phyloP scores from a whole-genome alignment of 2,113 vertebrate genomes.

The Serinus canaria region DNA sequence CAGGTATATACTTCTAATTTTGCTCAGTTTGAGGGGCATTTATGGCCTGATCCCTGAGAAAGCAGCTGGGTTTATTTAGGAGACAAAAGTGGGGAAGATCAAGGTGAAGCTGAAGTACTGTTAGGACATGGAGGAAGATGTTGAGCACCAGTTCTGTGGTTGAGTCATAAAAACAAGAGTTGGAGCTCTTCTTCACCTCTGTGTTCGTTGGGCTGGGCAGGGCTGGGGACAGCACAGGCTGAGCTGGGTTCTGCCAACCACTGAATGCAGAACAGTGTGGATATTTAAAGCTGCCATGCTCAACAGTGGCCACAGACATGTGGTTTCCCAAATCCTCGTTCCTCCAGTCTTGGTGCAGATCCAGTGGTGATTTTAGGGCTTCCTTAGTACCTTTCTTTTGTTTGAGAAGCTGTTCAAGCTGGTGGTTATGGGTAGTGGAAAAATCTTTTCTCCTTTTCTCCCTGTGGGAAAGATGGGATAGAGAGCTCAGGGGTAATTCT shows the following conservation, averaged over 20 bases:
- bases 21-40: background rate
- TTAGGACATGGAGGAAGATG: background rate
- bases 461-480: background rate
- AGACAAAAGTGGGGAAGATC: background rate
- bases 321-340: background rate
- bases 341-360: background rate
- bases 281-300: background rate
- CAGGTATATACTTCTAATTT: background rate
- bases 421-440: background rate
- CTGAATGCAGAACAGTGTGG: background rate
- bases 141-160: background rate
- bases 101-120: background rate
- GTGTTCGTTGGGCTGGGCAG: background rate
- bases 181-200: background rate
- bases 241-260: background rate
- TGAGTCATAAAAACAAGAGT: background rate
- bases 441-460: background rate
- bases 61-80: background rate
- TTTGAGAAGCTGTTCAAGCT: background rate
- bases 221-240: background rate
- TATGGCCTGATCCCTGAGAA: background rate
- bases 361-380: background rate
- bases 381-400: background rate
- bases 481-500: background rate
- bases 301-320: fast-evolving